A percentile compares a stretch with the other conserved stretches of the same genome.
phyloP scores from a whole-genome alignment of 2,888 invertebrate genomes.

The Luperina nickerlii region DNA sequence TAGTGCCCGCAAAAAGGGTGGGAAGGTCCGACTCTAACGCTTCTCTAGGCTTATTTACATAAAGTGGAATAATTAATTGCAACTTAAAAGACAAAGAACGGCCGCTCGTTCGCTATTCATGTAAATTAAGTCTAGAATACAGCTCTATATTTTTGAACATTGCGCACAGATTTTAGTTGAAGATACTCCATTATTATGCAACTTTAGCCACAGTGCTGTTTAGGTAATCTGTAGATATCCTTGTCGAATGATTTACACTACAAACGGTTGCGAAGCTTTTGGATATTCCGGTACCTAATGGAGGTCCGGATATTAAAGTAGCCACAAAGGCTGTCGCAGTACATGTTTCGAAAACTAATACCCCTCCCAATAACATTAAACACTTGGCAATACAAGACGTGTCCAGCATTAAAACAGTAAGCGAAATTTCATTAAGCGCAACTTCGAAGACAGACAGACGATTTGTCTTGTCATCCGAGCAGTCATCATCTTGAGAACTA shows the following conservation, averaged over 20 bases:
- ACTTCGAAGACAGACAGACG: slow-evolving; percentile 75
- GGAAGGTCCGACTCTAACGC: slow-evolving; percentile 76
- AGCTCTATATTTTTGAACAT: slow-evolving; percentile 76
- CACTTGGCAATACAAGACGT: slow-evolving; percentile 77
- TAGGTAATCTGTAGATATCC: slow-evolving; percentile 46
- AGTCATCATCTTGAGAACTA: slow-evolving; percentile 80
- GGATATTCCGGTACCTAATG: slow-evolving; percentile 37
- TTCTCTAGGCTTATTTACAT: slow-evolving; percentile 83
- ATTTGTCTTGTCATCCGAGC: slow-evolving; percentile 85
- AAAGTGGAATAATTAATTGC: slow-evolving; percentile 89
- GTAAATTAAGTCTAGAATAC: slow-evolving; percentile 84
- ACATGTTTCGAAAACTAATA: slow-evolving; percentile 69
- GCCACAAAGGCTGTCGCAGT: slow-evolving; percentile 53
- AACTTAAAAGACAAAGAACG: slow-evolving; percentile 87
- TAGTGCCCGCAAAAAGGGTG: slow-evolving; percentile 77
- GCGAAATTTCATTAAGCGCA: slow-evolving; percentile 82
- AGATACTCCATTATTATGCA: slow-evolving; percentile 56
- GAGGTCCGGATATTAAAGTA: slow-evolving; percentile 63
- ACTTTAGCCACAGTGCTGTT: slow-evolving; percentile 38
- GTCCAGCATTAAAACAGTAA: slow-evolving; percentile 78
- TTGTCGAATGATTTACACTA: slow-evolving; percentile 57
- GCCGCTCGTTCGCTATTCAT: slow-evolving; percentile 83
- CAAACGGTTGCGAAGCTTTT: slow-evolving; percentile 40
- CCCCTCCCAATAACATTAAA: slow-evolving; percentile 63
- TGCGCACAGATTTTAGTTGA: slow-evolving; percentile 56